Evolutionary conservation across 2,888 invertebrate genomes (phyloP), one percentile per base, ranked within the genome.

Genomic region (Drosophila antonietae): DNA sequence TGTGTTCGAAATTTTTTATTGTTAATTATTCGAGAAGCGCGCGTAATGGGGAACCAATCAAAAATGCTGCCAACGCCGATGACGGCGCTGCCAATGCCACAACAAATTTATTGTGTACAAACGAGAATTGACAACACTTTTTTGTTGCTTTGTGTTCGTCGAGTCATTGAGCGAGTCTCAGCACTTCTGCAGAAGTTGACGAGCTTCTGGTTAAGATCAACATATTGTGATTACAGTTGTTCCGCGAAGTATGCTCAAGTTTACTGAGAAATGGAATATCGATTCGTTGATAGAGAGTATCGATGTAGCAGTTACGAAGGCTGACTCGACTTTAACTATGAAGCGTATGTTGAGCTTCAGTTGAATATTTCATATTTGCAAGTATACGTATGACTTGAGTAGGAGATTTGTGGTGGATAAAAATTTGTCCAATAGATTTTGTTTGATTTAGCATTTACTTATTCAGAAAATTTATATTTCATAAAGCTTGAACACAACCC

Each of bases 1-100:
- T 88, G 85, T 81, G 85, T 80, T 81, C 80, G 81, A 80, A 85
- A 85, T 88, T 74, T 81, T 88, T 78, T 80, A 83, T 83, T 80
- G 84, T 74, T 80, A 75, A 87, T 84, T 84, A 82, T 75, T 44
- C n/a, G 58, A 43, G 46, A 37, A 74, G 74, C 68, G 65, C 68
- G 56, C 52, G 55, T 65, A 67, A 77, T 78, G 78, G 70, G 71
- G 66, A 77, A 75, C 67, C 77, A 71, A 77, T 78, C 64, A 71
- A 65, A 69, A 73, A 64, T 63, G 56, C 59, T 55, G 58, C 12
- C 60, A 70, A 60, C 47, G 56, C 61, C 47, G 47, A 49, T 47
- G 46, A 9, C 67, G 65, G 5, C 37, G 47, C 28, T 47, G 47
- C n/a, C 67, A 65, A 69, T 68, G 62, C 41, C 62, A 62, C 62